Conservation (phyloP, 2,888 invertebrate genomes). For the Nephrotoma guestfalica region DNA sequence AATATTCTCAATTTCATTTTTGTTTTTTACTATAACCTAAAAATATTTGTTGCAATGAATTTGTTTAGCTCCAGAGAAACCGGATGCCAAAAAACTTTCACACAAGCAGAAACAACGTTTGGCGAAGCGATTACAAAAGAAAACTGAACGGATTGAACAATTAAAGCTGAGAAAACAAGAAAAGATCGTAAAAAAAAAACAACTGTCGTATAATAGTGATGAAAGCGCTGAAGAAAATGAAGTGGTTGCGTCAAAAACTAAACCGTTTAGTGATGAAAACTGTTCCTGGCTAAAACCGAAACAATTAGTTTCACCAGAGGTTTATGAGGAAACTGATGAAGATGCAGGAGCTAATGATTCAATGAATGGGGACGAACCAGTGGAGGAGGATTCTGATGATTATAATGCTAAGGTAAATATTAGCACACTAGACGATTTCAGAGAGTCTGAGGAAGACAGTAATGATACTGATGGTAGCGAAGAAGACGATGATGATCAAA, state of each 20-base stretch:
- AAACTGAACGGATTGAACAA: conserved; percentile 18
- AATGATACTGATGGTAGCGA: conserved; percentile 36
- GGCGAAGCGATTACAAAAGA: neutral
- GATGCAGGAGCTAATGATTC: conserved; percentile 19
- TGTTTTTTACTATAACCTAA: neutral
- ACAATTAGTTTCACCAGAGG: conserved; percentile 22
- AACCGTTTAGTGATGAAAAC: conserved; percentile 51
- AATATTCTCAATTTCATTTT: neutral
- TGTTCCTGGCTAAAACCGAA: conserved; percentile 54
- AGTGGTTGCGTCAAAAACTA: conserved; percentile 26
- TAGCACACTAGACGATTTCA: conserved; percentile 14
- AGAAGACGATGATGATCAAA: conserved; percentile 42
- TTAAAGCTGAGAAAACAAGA: conserved; percentile 29
- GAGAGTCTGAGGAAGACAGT: conserved; percentile 18
- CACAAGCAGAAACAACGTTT: conserved; percentile 53
- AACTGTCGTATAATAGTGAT: conserved; percentile 11
- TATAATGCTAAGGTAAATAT: neutral
- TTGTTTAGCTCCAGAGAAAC: conserved; percentile 27
- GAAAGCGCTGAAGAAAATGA: conserved; percentile 18
- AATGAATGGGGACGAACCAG: conserved; percentile 14
- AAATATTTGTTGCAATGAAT: neutral
- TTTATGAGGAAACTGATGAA: conserved; percentile 20
- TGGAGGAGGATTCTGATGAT: conserved; percentile 16
- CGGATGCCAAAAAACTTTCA: conserved; percentile 43
- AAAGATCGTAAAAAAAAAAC: conserved; percentile 29